These are phyloP conservation scores for Neria commutata DNA, from an alignment of 2,888 invertebrate species.

Conservation along the genomic window DNA sequence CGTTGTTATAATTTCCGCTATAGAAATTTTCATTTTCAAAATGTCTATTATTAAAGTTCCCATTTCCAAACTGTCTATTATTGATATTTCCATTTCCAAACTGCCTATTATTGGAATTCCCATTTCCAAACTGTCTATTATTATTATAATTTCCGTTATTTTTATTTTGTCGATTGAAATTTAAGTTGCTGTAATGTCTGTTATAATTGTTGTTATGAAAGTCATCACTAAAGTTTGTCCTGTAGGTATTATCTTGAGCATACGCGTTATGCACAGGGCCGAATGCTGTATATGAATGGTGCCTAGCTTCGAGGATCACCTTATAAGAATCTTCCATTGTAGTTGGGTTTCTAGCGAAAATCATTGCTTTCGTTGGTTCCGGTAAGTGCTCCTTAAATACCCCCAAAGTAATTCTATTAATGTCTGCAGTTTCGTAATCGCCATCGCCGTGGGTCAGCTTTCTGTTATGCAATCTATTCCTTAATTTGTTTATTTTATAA, in stretches of 20 bases:
- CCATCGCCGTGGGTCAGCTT: conserved; percentile 2
- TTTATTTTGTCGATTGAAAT: too few species aligned
- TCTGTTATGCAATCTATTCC: conserved; percentile 10
- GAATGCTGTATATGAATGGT: conserved; percentile 16
- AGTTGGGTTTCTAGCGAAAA: conserved; percentile 14
- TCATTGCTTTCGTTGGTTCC: conserved; percentile 20
- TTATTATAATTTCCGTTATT: too few species aligned
- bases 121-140: neutral
- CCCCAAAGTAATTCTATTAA: conserved; percentile 5
- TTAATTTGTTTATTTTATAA: conserved; percentile 15
- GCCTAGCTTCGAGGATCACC: conserved; percentile 18
- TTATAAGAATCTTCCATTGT: conserved; percentile 19
- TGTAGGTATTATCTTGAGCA: neutral
- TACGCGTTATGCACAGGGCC: too few species aligned
- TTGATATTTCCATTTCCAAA: too few species aligned
- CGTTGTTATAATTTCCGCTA: too few species aligned
- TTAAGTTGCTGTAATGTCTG: neutral
- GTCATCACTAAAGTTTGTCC: conserved; percentile 10
- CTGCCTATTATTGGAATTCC: too few species aligned
- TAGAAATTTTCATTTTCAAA: too few species aligned
- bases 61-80: too few species aligned
- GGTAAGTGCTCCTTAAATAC: conserved; percentile 14
- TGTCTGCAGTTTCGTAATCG: neutral
- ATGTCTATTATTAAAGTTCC: too few species aligned
- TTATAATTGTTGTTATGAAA: conserved; percentile 15